phyloP scores from a whole-genome alignment of 2,113 vertebrate species.

The Saguinus midas region DNA sequence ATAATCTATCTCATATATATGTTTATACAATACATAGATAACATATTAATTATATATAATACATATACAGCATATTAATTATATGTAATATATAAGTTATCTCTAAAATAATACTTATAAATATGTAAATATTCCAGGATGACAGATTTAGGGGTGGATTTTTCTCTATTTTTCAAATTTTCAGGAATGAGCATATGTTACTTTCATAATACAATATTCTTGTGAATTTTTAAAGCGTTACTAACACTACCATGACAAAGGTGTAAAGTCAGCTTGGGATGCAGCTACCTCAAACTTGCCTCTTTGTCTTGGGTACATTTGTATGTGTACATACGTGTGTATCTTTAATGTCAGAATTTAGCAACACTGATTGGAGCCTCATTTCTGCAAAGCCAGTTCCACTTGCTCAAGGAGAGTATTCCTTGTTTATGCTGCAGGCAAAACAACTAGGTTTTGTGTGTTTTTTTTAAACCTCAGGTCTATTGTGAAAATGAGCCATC shows the following conservation, averaged over 20 bases:
- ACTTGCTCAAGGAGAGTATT: constrained; percentile 83
- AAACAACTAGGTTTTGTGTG: constrained; percentile 79
- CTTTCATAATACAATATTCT: not conserved
- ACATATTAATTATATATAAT: too few species aligned
- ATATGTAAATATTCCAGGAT: not conserved
- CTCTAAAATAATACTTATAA: not conserved
- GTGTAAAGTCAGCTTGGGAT: not conserved
- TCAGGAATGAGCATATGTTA: not conserved
- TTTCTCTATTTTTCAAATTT: constrained; percentile 26
- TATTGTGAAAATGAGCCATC: constrained; percentile 86
- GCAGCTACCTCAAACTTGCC: accelerated
- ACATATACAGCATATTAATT: too few species aligned
- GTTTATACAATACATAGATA: not conserved
- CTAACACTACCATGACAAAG: not conserved
- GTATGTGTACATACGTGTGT: not conserved
- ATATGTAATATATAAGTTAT: not conserved
- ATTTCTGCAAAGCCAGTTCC: constrained; percentile 78
- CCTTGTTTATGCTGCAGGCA: constrained; percentile 88
- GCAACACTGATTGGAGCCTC: constrained; percentile 76
- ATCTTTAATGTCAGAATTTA: constrained; percentile 75
- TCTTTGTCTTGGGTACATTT: not conserved
- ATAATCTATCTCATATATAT: not conserved
- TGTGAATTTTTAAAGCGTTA: not conserved
- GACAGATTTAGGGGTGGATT: not conserved
- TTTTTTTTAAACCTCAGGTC: constrained; percentile 77